These are phyloP conservation scores for Cheilinus undulatus DNA, from an alignment of 2,113 vertebrate genomes.

Conservation along the genomic window DNA sequence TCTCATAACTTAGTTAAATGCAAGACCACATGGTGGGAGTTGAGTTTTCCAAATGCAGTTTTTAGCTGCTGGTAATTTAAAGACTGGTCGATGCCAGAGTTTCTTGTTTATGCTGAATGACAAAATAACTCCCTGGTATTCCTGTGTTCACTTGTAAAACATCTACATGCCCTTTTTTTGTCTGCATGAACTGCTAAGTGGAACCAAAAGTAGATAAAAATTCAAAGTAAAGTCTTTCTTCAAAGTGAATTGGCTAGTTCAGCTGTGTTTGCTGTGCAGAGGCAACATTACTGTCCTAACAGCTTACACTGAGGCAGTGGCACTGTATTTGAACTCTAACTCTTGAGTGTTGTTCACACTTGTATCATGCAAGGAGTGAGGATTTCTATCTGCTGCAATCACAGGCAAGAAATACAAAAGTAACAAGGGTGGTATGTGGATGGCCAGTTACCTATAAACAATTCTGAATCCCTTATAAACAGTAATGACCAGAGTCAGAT, in stretches of 20 bases:
- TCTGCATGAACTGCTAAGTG: too few species aligned
- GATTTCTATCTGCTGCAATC: constrained; percentile 15
- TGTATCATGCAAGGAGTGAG: constrained; percentile 27
- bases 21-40: too few species aligned
- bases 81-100: not conserved
- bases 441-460: constrained; percentile 8
- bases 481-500: constrained; percentile 28
- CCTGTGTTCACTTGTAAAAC: too few species aligned
- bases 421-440: constrained; percentile 23
- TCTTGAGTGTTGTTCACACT: constrained; percentile 40
- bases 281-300: constrained; percentile 32
- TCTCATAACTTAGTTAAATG: not conserved
- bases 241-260: constrained; percentile 18
- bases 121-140: not conserved
- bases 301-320: constrained; percentile 16
- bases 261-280: not conserved
- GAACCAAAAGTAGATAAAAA: too few species aligned
- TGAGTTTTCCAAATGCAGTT: not conserved
- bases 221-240: too few species aligned
- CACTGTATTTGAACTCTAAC: constrained; percentile 23
- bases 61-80: not conserved
- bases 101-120: not conserved
- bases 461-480: constrained; percentile 10
- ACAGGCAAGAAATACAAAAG: constrained; percentile 9
- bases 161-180: too few species aligned